Evolutionary conservation across 2,113 vertebrate genomes (phyloP), one percentile per base, ranked within the genome.

Genomic region (Notarius lentiginosus): DNA sequence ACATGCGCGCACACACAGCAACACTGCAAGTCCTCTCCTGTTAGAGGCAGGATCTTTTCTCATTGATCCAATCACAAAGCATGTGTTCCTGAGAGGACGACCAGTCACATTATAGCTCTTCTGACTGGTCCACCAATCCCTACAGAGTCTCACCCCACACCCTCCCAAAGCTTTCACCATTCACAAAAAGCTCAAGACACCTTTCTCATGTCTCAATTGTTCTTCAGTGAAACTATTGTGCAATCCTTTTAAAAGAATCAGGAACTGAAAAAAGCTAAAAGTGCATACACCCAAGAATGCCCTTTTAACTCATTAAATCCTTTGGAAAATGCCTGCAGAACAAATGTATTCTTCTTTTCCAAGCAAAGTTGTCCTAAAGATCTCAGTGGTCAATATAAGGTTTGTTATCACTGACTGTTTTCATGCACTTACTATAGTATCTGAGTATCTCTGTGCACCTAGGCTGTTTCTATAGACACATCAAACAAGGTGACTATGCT

Each of bases 201-300:
- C 27, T 83, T 83, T 87, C 77, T 73, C 77, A 76, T 88, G 81
- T 82, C 84, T 76, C 88, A 87, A 75, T 88, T 89, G 84, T 84
- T 86, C 89, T 87, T 84, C 70, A 86, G 58, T 90, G 87, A 88
- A 86, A 87, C 88, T 75, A 88, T 85, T 87, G 89, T 88, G 88
- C 83, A 90, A 88, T 85, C 70, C 51, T 84, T 82, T 88, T 82
- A 61, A 84, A 60, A 65, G 88, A 90, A 92, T 88, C 76, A 89
- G 88, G 89, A 92, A 91, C 55, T 84, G 85, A 89, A 90, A 41
- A 87, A 82, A 84, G 84, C 63, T 83, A 84, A 84, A 88, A 65
- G 60, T 76, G 73, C 61, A 84, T 73, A 84, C 51, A 80, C 73
- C 84, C 70, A 80, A 79, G 58, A 87, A 66, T 86, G 84, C 27